Conservation (phyloP, 2,797 vertebrate species). For the Trachops cirrhosus region DNA sequence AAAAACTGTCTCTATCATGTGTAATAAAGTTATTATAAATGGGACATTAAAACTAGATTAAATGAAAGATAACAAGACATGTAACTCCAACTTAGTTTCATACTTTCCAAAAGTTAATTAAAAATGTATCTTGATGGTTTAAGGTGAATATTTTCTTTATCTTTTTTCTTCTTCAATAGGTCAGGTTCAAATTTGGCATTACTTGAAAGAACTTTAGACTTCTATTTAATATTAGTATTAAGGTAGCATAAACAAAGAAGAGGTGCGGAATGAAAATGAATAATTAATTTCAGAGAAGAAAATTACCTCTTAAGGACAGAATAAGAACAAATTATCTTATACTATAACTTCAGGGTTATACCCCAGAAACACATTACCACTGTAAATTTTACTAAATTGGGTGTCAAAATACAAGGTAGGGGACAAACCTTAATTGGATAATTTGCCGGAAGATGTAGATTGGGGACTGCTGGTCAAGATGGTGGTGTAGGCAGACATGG, state of each 20-base stretch:
- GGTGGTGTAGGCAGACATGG: too few species aligned
- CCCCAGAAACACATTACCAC: not conserved
- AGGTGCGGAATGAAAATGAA: not conserved
- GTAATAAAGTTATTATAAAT: slow-evolving; percentile 4
- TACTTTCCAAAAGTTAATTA: slow-evolving; percentile 12
- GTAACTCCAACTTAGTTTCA: not conserved
- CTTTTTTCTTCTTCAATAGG: not conserved
- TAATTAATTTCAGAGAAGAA: slow-evolving; percentile 16
- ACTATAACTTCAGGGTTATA: not conserved
- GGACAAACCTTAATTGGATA: not conserved
- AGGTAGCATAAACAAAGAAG: not conserved
- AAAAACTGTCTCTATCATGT: not conserved
- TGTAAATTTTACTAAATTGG: not conserved
- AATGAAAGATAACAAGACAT: not conserved
- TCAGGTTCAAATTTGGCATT: slow-evolving; percentile 6
- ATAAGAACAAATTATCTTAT: not conserved
- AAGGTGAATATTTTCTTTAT: not conserved
- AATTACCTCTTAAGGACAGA: not conserved
- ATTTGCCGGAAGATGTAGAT: not conserved
- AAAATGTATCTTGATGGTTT: not conserved
- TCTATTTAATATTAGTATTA: not conserved
- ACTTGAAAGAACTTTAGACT: not conserved
- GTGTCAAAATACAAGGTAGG: not conserved
- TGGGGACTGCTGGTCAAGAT: not conserved
- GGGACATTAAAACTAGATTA: not conserved